Evolutionary conservation across 2,888 invertebrate genomes (phyloP).

Genomic region (Busseola fusca): DNA sequence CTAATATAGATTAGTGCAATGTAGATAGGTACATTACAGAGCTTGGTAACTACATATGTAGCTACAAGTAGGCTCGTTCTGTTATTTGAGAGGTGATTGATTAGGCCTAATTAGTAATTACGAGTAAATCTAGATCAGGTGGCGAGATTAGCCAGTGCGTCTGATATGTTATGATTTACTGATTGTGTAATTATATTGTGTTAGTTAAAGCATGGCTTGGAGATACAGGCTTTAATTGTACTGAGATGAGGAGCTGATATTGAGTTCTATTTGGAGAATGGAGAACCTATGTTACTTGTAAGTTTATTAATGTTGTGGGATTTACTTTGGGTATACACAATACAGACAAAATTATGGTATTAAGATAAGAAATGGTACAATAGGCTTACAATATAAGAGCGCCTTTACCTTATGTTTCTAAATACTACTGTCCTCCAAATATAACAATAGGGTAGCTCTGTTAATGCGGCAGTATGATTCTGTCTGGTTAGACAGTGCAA

Average conservation of each 20-base stretch:
- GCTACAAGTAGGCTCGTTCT: neutral
- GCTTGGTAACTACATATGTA: slow-evolving; percentile 22
- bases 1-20: too few relatives aligned
- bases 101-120: slow-evolving; percentile 54
- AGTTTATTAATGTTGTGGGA: slow-evolving; percentile 9
- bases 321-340: slow-evolving; percentile 8
- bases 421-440: neutral
- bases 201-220: neutral
- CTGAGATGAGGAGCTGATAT: slow-evolving; percentile 9
- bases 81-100: slow-evolving; percentile 58
- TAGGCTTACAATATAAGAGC: neutral
- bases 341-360: slow-evolving; percentile 26
- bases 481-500: too few relatives aligned
- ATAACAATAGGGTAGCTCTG: neutral
- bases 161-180: slow-evolving; percentile 49
- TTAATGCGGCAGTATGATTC: neutral
- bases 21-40: slow-evolving; percentile 33
- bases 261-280: slow-evolving; percentile 12
- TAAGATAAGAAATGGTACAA: slow-evolving; percentile 15
- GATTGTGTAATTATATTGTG: slow-evolving; percentile 22
- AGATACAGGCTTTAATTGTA: slow-evolving; percentile 16
- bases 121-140: slow-evolving; percentile 54
- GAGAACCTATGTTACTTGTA: slow-evolving; percentile 6
- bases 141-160: slow-evolving; percentile 36
- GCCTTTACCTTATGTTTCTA: neutral